These are phyloP conservation scores for Octonoba sinensis DNA, from an alignment of 2,888 invertebrate species.

Conservation along the genomic window DNA sequence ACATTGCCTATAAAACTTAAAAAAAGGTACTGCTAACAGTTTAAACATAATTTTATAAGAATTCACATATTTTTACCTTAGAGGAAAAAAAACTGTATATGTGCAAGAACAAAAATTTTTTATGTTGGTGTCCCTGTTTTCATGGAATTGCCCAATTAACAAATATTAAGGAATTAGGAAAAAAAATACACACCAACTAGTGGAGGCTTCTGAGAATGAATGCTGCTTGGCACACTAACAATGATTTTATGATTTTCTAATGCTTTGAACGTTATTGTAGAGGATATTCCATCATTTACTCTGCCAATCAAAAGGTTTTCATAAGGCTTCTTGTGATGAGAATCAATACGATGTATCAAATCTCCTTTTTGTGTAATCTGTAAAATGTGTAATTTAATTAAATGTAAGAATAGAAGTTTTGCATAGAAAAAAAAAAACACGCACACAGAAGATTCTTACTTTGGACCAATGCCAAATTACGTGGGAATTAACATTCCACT, in stretches of 20 bases:
- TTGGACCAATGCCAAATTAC: constrained; percentile 61
- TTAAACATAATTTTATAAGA: too few species aligned
- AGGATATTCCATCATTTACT: background rate
- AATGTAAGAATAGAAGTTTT: background rate
- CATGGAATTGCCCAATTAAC: too few species aligned
- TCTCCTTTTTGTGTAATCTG: constrained; percentile 55
- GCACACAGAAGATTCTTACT: constrained; percentile 22
- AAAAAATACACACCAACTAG: constrained; percentile 75
- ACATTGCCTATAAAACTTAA: too few species aligned
- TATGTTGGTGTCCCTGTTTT: too few species aligned
- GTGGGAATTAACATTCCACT: constrained; percentile 28
- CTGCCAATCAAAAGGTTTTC: constrained; percentile 57
- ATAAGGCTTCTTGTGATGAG: constrained; percentile 59
- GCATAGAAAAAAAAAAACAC: background rate
- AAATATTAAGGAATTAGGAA: too few species aligned
- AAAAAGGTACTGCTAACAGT: too few species aligned
- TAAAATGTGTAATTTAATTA: background rate
- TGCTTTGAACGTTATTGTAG: background rate
- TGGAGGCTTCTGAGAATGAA: constrained; percentile 97
- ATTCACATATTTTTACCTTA: too few species aligned
- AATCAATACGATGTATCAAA: constrained; percentile 44
- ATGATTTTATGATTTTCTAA: constrained; percentile 75
- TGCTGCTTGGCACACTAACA: constrained; percentile 87
- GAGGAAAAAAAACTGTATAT: too few species aligned
- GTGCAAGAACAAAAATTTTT: too few species aligned